A percentile compares a stretch with the other conserved stretches of the same genome.
Conservation (phyloP, 2,797 vertebrate species). For the Phyllotis vaccarum region DNA sequence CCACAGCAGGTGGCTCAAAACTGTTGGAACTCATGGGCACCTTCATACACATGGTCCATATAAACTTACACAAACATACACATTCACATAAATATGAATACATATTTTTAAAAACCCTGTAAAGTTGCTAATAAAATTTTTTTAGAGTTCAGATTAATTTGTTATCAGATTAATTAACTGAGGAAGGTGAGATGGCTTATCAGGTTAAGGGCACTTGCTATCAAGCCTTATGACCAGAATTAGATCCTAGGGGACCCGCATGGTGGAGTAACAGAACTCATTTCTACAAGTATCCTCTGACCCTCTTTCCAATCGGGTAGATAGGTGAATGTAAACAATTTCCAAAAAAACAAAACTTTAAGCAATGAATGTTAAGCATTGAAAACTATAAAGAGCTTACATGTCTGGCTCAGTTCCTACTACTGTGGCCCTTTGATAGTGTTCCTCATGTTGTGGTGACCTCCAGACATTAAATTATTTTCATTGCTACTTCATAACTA, state of each 20-base stretch:
- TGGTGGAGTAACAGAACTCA: neutral
- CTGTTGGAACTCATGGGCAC: neutral
- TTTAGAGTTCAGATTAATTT: neutral
- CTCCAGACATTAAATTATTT: too few relatives aligned
- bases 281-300: neutral
- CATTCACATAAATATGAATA: neutral
- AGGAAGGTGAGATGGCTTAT: neutral
- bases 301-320: neutral
- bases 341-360: neutral
- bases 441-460: neutral
- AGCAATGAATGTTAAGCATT: neutral
- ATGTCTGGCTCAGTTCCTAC: neutral
- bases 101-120: neutral
- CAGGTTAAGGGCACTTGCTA: neutral
- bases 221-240: neutral
- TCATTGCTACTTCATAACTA: neutral
- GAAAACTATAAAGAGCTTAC: neutral
- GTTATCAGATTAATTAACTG: neutral
- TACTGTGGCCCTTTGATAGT: too few relatives aligned
- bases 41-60: too few relatives aligned
- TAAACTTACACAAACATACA: neutral
- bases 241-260: neutral
- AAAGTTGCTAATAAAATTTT: neutral
- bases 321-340: neutral
- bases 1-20: neutral